Evolutionary conservation across 2,113 vertebrate genomes (phyloP).

Genomic region (Murina feae): DNA sequence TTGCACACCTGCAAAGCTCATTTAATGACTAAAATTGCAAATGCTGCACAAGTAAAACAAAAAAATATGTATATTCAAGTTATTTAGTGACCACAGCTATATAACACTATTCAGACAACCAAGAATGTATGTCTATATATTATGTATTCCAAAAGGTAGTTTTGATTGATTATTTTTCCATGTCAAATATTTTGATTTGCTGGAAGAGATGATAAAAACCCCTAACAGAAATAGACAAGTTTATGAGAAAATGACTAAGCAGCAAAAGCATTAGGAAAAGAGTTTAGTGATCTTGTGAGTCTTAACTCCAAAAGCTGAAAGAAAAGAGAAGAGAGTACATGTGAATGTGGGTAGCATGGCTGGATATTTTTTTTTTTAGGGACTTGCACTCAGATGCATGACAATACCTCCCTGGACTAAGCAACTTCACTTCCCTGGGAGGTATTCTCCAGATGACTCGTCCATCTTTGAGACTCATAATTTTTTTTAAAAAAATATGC

Average conservation of each 20-base stretch:
- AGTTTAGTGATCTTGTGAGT: background rate
- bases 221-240: constrained; percentile 27
- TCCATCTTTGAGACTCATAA: background rate
- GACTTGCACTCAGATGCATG: background rate
- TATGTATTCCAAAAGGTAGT: constrained; percentile 67
- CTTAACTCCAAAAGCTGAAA: constrained; percentile 33
- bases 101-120: constrained; percentile 70
- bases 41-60: constrained; percentile 79
- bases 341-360: background rate
- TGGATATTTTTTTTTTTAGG: constrained; percentile 32
- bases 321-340: background rate
- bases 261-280: constrained; percentile 34
- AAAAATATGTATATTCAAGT: constrained; percentile 78
- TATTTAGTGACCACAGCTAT: constrained; percentile 79
- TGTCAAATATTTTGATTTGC: constrained; percentile 75
- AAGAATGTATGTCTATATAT: constrained; percentile 73
- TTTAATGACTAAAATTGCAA: constrained; percentile 80
- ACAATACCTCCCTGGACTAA: background rate
- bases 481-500: background rate
- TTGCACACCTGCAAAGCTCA: constrained; percentile 85
- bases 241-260: constrained; percentile 50
- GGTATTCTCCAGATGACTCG: background rate
- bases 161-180: constrained; percentile 78
- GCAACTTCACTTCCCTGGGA: background rate
- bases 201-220: constrained; percentile 68